Conservation (phyloP, 2,797 vertebrate species). For the Ibycter americanus region DNA sequence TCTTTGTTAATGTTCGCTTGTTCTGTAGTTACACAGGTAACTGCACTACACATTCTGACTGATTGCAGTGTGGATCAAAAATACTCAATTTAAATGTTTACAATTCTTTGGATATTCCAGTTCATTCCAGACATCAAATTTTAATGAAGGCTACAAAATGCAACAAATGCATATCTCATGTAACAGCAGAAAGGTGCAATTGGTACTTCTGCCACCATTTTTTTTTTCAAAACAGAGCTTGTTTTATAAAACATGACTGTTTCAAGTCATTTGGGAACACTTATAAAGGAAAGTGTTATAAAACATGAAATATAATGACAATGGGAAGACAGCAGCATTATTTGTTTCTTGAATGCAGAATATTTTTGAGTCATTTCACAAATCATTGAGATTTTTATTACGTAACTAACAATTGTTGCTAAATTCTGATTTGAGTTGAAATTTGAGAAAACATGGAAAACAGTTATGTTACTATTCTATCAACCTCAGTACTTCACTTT, state of each 20-base stretch:
- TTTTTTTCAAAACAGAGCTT: not conserved
- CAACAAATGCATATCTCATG: not conserved
- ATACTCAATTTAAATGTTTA: not conserved
- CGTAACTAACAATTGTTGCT: not conserved
- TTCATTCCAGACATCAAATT: not conserved
- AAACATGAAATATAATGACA: not conserved
- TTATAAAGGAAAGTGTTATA: not conserved
- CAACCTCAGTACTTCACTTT: not conserved
- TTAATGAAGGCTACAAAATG: not conserved
- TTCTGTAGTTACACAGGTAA: not conserved
- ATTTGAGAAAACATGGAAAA: not conserved
- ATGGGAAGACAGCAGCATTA: not conserved
- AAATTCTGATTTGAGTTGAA: not conserved
- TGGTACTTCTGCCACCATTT: not conserved
- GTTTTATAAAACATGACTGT: not conserved
- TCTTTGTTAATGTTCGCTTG: not conserved
- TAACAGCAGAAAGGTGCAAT: not conserved
- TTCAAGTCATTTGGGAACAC: not conserved
- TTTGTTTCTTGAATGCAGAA: not conserved
- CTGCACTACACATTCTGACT: not conserved
- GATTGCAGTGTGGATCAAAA: not conserved
- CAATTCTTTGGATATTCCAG: not conserved
- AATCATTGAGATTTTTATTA: not conserved
- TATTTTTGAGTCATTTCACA: not conserved
- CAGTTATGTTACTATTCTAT: not conserved